Base-by-base conservation (phyloP, 1,140 invertebrate species). In the Bombus difficillimus region DNA sequence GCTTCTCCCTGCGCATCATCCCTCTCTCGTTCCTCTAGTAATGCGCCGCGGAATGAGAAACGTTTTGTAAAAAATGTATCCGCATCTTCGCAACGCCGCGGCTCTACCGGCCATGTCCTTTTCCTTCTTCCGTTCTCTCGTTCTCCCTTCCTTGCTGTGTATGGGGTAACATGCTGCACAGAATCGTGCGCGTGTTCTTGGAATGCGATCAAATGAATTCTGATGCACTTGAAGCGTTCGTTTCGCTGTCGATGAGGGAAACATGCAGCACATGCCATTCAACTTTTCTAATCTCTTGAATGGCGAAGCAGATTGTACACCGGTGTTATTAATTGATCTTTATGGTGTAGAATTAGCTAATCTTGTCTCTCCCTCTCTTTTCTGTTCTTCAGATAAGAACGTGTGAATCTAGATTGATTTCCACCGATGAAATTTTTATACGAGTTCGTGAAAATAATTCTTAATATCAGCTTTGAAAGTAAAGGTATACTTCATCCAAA, bases 41-140 rank as follows among this genome's bases (percentile, higher is more conserved):
- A 94, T 95, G 92, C 91, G 91, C 93, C 91, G 90, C 92, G 92
- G 93, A 94, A 94, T 94, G 94, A 95, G 94, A 94, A 94, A 95
- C 91, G 94, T 94, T 94, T 95, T 94, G 92, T 93, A 94, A 94
- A 94, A 94, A 93, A 92, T 93, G 86, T 93, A 94, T 95, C 91
- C 92, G 91, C 92, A 93, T 95, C 92, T 94, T 93, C 92, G 91
- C 77, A 84, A 64, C 53, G 83, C 68, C 78, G 83, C 37, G 78
- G 37, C 78, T 88, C 34, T 39, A 32, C 28, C 69, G 41, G 71
- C 43, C 77, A 47, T 62, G n/a, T 64, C 34, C 71, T 75, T 62
- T 25, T 39, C 25, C 57, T 25, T 15, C 10, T 57, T 53, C 4
- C 72, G 4, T 28, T 47, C 72, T 22, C 41, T 34, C 25, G 0